Conservation (phyloP, 2,888 invertebrate genomes). For the Macrosoma leucophasiata region DNA sequence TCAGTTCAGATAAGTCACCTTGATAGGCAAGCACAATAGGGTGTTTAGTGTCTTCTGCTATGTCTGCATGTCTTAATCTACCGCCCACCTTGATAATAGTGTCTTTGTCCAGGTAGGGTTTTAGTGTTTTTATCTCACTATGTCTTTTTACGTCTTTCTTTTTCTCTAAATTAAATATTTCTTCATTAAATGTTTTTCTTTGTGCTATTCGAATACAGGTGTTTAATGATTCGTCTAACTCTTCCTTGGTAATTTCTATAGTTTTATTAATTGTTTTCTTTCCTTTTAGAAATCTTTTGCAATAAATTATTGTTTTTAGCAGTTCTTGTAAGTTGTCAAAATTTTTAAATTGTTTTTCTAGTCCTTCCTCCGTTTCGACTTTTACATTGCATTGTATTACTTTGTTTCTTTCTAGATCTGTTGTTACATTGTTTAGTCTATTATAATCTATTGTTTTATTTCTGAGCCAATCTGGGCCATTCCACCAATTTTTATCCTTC, state of each 20-base stretch:
- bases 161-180: constrained; percentile 6
- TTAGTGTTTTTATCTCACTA: constrained; percentile 21
- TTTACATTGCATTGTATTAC: constrained; percentile 1
- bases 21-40: constrained; percentile 16
- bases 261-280: constrained; percentile 14
- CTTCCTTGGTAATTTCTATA: constrained; percentile 11
- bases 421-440: background rate
- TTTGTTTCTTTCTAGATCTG: constrained; percentile 6
- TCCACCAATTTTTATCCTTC: constrained; percentile 6
- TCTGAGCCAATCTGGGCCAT: constrained; percentile 5
- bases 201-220: constrained; percentile 22
- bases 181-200: constrained; percentile 17
- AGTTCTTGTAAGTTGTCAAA: constrained; percentile 3
- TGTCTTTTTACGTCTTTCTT: constrained; percentile 10
- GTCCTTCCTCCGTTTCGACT: constrained; percentile 1
- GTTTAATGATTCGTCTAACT: too few relatives aligned
- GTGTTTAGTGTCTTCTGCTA: constrained; percentile 7
- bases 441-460: background rate
- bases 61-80: constrained; percentile 9
- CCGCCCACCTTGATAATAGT: constrained; percentile 26
- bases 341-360: constrained; percentile 4
- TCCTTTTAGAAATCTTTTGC: constrained; percentile 7
- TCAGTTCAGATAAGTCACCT: constrained; percentile 13
- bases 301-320: constrained; percentile 2
- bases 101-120: constrained; percentile 22